Conservation (phyloP, 2,888 invertebrate species). For the Cryptus viduatorius region DNA sequence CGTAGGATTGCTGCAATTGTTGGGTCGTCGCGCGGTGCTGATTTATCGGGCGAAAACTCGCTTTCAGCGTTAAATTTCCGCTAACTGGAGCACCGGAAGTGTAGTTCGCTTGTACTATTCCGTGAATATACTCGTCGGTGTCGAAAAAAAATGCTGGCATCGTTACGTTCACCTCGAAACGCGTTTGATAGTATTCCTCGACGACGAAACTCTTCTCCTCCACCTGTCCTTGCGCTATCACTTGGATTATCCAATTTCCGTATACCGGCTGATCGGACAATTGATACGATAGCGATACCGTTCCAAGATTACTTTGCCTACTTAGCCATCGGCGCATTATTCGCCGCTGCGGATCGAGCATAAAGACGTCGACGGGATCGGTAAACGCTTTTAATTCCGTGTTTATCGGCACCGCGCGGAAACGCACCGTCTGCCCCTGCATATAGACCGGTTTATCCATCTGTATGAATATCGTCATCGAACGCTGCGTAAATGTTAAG, state of each 20-base stretch:
- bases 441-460: constrained; percentile 97
- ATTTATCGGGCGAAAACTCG: constrained; percentile 90
- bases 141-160: constrained; percentile 98
- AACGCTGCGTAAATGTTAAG: constrained; percentile 93
- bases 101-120: constrained; percentile 97
- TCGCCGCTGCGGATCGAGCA: constrained; percentile 94
- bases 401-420: constrained; percentile 96
- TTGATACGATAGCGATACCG: constrained; percentile 96
- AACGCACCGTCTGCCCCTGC: constrained; percentile 95
- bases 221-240: constrained; percentile 94
- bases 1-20: constrained; percentile 84
- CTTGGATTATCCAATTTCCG: constrained; percentile 96
- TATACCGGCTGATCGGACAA: constrained; percentile 96
- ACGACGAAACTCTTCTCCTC: constrained; percentile 95
- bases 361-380: constrained; percentile 96
- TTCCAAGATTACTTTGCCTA: constrained; percentile 94
- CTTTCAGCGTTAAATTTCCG: constrained; percentile 95
- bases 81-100: constrained; percentile 96
- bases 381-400: constrained; percentile 96
- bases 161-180: constrained; percentile 98
- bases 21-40: constrained; percentile 65
- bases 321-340: constrained; percentile 97
- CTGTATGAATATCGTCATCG: constrained; percentile 98
- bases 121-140: constrained; percentile 93
- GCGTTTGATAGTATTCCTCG: constrained; percentile 97